Evolutionary conservation across 2,113 vertebrate genomes (phyloP).

Genomic region (Cricetomys ansorgei): DNA sequence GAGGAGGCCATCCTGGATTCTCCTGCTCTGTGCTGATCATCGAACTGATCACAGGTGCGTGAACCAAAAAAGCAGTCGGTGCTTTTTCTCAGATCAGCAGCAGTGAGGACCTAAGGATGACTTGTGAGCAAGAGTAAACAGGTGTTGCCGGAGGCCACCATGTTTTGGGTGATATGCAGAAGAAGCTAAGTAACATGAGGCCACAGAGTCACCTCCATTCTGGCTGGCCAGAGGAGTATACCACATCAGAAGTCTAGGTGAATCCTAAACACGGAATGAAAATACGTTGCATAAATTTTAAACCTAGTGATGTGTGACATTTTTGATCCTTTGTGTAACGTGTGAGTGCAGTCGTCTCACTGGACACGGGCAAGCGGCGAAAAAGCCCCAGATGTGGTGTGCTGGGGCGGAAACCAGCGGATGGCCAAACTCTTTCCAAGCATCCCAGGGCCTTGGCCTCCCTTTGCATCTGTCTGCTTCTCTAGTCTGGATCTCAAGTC

Average conservation of each 20-base stretch:
- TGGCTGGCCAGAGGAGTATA: not conserved
- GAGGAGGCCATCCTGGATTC: not conserved
- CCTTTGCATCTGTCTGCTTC: not conserved
- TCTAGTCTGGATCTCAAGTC: not conserved
- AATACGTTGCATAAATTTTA: conserved; percentile 22
- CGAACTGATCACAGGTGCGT: not conserved
- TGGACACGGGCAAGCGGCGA: not conserved
- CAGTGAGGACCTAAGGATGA: not conserved
- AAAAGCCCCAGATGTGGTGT: not conserved
- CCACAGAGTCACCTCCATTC: not conserved
- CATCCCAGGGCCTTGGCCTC: not conserved
- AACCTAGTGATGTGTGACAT: not conserved
- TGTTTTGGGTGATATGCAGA: not conserved
- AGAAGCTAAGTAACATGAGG: not conserved
- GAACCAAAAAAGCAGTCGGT: not conserved
- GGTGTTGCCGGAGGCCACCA: not conserved
- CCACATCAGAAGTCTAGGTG: not conserved
- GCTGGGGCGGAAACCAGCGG: not conserved
- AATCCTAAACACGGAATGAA: not conserved
- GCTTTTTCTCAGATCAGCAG: not conserved
- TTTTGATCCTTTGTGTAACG: not conserved
- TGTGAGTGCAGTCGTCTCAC: not conserved
- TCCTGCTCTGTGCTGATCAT: not conserved
- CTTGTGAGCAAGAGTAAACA: not conserved
- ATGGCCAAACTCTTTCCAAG: not conserved